Conservation (phyloP, 2,888 invertebrate genomes). For the Ommatoiulus sabulosus region DNA sequence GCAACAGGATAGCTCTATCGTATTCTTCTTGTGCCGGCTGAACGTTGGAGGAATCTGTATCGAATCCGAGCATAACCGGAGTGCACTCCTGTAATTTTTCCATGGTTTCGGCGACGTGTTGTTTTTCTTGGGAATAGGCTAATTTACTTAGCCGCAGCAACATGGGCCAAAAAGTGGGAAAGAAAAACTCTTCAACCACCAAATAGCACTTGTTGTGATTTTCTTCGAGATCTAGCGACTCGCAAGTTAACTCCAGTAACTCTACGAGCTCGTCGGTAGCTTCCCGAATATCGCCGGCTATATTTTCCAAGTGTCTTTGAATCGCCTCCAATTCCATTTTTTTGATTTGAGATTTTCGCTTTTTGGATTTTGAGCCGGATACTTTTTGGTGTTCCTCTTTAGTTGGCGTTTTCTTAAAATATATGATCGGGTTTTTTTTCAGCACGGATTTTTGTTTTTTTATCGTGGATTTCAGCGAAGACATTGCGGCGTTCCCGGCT, state of each 20-base stretch:
- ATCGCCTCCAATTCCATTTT: constrained; percentile 55
- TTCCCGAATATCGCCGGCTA: constrained; percentile 48
- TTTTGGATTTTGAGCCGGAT: background rate
- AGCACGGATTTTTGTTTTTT: constrained; percentile 52
- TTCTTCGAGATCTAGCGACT: constrained; percentile 42
- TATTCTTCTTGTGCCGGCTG: background rate
- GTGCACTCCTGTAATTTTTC: constrained; percentile 21
- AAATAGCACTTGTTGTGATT: constrained; percentile 55
- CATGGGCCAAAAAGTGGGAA: constrained; percentile 52
- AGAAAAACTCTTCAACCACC: constrained; percentile 55
- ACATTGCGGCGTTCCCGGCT: background rate
- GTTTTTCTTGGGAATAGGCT: constrained; percentile 52
- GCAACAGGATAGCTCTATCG: background rate
- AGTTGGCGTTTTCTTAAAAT: background rate
- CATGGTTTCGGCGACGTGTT: constrained; percentile 47
- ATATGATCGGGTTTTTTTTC: constrained; percentile 40
- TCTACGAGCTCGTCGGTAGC: constrained; percentile 51
- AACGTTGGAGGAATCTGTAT: background rate
- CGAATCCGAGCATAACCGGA: constrained; percentile 51
- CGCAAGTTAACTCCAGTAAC: constrained; percentile 56
- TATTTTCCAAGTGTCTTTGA: constrained; percentile 54
- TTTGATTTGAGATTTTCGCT: background rate
- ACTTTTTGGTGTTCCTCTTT: background rate
- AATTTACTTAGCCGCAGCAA: constrained; percentile 50
- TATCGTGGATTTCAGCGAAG: constrained; percentile 6